Evolutionary conservation across 2,113 vertebrate species (phyloP), one percentile per base, ranked within the genome.

Genomic region (Trichechus manatus): DNA sequence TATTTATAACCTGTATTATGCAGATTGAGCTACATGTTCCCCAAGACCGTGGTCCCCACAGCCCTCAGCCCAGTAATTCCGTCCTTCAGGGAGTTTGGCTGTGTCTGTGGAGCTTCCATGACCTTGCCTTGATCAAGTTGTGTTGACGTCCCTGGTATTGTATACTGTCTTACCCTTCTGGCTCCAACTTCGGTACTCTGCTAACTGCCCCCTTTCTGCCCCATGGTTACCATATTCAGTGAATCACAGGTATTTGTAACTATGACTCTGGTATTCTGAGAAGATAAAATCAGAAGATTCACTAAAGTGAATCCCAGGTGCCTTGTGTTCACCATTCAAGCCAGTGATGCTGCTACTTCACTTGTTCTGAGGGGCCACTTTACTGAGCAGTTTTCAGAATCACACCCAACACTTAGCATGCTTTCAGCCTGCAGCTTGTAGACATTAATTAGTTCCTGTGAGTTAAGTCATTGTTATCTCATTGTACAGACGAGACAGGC

Each of bases 391-490:
- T 64, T 4, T 53, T 82, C 64, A 0, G 15, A 23, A 33, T 88
- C 90, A 93, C 92, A 96, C 94, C 95, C 33, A 83, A 3, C 95
- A 94, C 93, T 97, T 97, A 0, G 50, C 1, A 0, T 83, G 89
- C 97, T 93, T 94, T 89, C 95, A 82, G 23, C 87, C 78, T 70
- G 64, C 27, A 90, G 87, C 85, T 25, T 83, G 74, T n/a, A 97
- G 96, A 95, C 56, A n/a, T 95, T 79, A 83, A 96, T 97, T 97
- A 97, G 91, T 79, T 75, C 79, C 92, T 79, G 1, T 92, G 97
- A 97, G 64, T 61, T 97, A 90, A 93, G 74, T 64, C 72, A 9
- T 84, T 86, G 91, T 97, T 92, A 42, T 80, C 92, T 97, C 92
- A 13, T 66, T 84, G 87, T 27, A 68, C 50, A 89, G 56, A 64